phyloP scores from a whole-genome alignment of 2,113 vertebrate species.

The Corapipo altera region DNA sequence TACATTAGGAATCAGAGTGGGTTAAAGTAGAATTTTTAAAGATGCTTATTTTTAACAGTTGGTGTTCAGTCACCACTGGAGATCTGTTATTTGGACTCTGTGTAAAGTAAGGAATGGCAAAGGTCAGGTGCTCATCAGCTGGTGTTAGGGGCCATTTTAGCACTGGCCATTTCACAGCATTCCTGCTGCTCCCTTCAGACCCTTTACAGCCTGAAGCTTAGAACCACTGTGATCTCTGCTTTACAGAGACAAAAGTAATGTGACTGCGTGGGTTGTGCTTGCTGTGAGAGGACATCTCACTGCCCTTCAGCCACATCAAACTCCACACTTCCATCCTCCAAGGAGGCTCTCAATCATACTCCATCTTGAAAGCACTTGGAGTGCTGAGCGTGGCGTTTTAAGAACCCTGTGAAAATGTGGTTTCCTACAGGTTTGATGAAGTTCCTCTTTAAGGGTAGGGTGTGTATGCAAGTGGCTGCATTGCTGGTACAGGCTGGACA shows the following conservation, averaged over 20 bases:
- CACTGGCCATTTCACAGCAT: background rate
- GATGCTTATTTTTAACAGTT: background rate
- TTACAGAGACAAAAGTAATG: background rate
- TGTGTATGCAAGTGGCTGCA: background rate
- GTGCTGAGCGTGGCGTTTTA: background rate
- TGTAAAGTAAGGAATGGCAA: background rate
- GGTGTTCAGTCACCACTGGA: background rate
- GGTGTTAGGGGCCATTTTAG: background rate
- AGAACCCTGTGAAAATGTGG: background rate
- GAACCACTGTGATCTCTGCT: background rate
- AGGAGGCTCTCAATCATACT: background rate
- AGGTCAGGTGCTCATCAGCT: background rate
- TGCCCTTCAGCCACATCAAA: background rate
- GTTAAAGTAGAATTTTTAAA: background rate
- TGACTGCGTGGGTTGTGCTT: background rate
- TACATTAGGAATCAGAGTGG: background rate
- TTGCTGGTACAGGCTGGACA: rapidly evolving
- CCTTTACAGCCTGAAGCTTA: background rate
- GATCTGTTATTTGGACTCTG: background rate
- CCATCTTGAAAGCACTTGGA: background rate
- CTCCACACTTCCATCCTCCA: background rate
- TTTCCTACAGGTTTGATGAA: background rate
- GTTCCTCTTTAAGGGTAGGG: background rate
- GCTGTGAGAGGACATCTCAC: background rate
- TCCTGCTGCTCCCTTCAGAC: background rate